These are phyloP conservation scores for Anoplophora glabripennis DNA, from an alignment of 1,140 invertebrate genomes.

Conservation along the genomic window DNA sequence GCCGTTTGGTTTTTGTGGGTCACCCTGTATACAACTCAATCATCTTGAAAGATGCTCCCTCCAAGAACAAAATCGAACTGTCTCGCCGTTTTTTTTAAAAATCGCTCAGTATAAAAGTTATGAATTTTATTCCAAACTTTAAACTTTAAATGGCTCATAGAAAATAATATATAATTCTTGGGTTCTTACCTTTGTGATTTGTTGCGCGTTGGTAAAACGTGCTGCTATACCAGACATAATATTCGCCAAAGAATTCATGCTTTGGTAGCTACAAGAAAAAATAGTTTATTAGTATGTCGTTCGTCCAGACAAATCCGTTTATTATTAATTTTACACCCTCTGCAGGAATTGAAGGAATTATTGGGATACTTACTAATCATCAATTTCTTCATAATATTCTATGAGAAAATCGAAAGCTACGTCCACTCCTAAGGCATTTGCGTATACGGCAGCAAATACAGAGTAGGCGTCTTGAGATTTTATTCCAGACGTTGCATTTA, in stretches of 20 bases:
- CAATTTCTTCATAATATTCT: constrained; percentile 15
- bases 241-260: background rate
- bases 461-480: constrained; percentile 48
- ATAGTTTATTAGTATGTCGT: background rate
- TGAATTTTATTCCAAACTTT: no score
- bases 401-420: constrained; percentile 51
- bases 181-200: constrained; percentile 12
- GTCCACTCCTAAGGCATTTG: constrained; percentile 49
- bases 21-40: no score
- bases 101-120: no score
- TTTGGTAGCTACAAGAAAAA: background rate
- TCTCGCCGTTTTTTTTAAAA: no score
- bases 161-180: no score
- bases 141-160: no score
- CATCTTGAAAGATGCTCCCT: no score
- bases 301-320: no score
- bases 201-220: constrained; percentile 4
- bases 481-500: constrained; percentile 45
- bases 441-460: constrained; percentile 49
- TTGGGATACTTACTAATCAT: constrained; percentile 9
- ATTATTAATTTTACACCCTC: no score
- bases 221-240: constrained; percentile 9
- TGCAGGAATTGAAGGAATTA: background rate
- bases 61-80: no score
- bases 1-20: no score